Base-by-base conservation (phyloP, 2,888 invertebrate species). In the Meloe dianella region DNA sequence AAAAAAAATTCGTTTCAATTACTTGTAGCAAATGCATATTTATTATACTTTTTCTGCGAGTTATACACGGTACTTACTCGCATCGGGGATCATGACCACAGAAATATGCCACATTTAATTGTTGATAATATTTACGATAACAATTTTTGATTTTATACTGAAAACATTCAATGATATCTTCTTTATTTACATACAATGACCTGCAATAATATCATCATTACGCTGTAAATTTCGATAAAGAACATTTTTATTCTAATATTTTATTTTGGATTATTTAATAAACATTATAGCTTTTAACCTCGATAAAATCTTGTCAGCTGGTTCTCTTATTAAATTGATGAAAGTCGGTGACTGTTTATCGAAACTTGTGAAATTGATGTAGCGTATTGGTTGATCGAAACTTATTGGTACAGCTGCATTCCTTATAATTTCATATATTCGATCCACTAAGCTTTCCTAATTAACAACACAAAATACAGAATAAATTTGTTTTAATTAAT, bases 71-170 rank as follows among this genome's bases (percentile, higher is more conserved):
- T 63, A 84, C 87, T 85, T 82, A 89, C 89, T 83, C 84, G 80
- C 90, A 90, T 67, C 85, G 81, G 24, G 82, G 77, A 74, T 88
- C 85, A 67, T 90, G 88, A 22, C 90, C 90, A 75, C 90, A 90
- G 78, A 90, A 90, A 78, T 89, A 88, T 0, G 89, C 27, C 27
- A 54, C 54, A 54, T 54, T 54, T 14, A 54, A 73, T 24, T 72
- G 57, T 60, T 69, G 56, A 57, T 73, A 72, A 67, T 63, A 67
- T 68, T 75, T 74, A 51, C 72, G 71, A 59, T 67, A 71, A 51
- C 79, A 79, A 27, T 71, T 69, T n/a, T 72, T 67, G 60, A 57
- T 68, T 60, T 67, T 69, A 10, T 62, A 66, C n/a, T 67, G 14
- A 22, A 77, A 57, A 64, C 79, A 79, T 59, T 70, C 41, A n/a